These are phyloP conservation scores for Glossosoma conforme DNA, from an alignment of 1,140 invertebrate genomes.

Conservation along the genomic window DNA sequence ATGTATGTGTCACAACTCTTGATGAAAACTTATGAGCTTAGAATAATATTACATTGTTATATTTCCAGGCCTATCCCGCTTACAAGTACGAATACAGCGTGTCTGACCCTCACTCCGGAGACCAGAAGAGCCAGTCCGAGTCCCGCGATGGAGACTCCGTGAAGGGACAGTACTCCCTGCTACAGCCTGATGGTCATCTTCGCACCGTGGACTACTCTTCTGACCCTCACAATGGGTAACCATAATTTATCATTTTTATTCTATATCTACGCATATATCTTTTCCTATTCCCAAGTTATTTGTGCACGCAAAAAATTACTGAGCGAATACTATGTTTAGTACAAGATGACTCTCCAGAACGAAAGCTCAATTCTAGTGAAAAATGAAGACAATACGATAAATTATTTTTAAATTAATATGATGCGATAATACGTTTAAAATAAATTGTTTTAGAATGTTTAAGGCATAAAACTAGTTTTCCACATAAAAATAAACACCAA, in stretches of 20 bases:
- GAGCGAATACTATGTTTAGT: no score
- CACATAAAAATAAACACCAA: no score
- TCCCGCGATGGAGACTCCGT: slow-evolving; percentile 43
- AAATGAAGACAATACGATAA: no score
- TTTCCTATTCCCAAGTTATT: no score
- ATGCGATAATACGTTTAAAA: background rate
- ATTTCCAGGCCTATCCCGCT: slow-evolving; percentile 35
- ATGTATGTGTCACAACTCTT: no score
- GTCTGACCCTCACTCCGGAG: slow-evolving; percentile 42
- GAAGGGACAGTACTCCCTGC: slow-evolving; percentile 41
- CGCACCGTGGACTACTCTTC: slow-evolving; percentile 47
- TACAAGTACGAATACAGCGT: slow-evolving; percentile 46
- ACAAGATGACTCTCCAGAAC: no score
- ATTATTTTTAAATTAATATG: background rate
- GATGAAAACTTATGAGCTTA: background rate
- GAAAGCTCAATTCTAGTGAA: no score
- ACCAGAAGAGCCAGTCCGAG: slow-evolving; percentile 44
- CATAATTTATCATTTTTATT: background rate
- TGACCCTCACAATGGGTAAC: slow-evolving; percentile 47
- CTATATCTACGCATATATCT: no score
- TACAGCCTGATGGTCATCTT: slow-evolving; percentile 45
- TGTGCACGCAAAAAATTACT: no score
- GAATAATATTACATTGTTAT: background rate
- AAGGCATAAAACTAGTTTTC: no score
- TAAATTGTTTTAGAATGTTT: background rate